Evolutionary conservation across 2,113 vertebrate genomes (phyloP), one percentile per base, ranked within the genome.

Genomic region (Pholis gunnellus): DNA sequence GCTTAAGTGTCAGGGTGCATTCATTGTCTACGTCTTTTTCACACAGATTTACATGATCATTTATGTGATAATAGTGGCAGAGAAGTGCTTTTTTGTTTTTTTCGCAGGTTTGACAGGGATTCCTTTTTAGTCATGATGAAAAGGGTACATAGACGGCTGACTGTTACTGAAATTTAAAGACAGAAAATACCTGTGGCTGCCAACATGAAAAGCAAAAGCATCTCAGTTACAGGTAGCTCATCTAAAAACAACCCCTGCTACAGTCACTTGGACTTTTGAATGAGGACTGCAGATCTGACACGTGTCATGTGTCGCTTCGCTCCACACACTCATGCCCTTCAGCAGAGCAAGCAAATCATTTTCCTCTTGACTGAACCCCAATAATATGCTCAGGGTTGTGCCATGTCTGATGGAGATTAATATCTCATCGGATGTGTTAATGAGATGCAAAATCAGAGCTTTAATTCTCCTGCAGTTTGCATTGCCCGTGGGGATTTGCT

Each of bases 341-440:
- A 77, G 81, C 82, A 2, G 74, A 4, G 83, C 54, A 1, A 61
- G 66, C 82, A 79, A 71, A 86, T 91, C 60, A 84, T 88, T 92
- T 94, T 88, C 89, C 89, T 81, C 90, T 79, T 61, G 88, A 91
- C 81, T 89, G 80, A 83, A 83, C 81, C 75, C 73, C 82, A 81
- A 90, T 85, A 82, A 84, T 85, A 81, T 78, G 68, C 85, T 81
- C 59, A 77, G 79, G 72, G 82, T 86, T 61, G 69, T 64, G 80
- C 56, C 79, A 79, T 57, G 87, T 90, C 82, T 89, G 82, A 81
- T 60, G 80, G 74, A 89, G 90, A 93, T 91, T 90, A 92, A 94
- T 91, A 92, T 91, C 91, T 90, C 78, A 90, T 84, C 72, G 48
- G 78, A 85, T 52, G 83, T 81, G 82, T 87, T 92, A 94, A 95